Conservation (phyloP, 2,113 vertebrate genomes). For the Xiphophorus couchianus region DNA sequence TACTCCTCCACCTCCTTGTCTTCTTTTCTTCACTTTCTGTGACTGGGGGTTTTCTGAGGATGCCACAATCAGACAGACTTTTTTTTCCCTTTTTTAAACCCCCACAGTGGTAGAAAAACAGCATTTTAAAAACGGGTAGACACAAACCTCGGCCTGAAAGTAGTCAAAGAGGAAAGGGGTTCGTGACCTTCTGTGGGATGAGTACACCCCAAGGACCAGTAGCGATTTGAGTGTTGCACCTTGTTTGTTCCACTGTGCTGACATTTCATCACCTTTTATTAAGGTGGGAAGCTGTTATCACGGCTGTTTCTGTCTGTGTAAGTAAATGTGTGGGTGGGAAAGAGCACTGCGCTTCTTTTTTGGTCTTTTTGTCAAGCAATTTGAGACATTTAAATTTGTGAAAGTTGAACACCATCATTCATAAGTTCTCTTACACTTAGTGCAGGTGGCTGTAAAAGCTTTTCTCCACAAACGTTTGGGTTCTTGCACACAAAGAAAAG, state of each 20-base stretch:
- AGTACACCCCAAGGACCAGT: not conserved
- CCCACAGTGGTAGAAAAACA: not conserved
- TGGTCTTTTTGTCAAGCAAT: not conserved
- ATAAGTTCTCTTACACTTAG: not conserved
- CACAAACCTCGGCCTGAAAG: not conserved
- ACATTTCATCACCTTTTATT: constrained; percentile 16
- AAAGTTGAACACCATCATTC: not conserved
- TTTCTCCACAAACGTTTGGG: too few species aligned
- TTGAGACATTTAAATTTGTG: not conserved
- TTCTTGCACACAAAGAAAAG: not conserved
- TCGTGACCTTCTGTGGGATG: not conserved
- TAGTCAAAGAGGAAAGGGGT: not conserved
- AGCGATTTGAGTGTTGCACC: not conserved
- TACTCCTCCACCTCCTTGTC: constrained; percentile 41
- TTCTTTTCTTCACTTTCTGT: constrained; percentile 22
- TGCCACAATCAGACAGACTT: constrained; percentile 9
- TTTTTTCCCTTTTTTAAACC: not conserved
- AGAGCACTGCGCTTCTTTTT: not conserved
- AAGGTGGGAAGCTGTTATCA: not conserved
- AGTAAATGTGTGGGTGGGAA: constrained; percentile 5
- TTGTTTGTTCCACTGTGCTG: not conserved
- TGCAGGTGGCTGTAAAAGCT: too few species aligned
- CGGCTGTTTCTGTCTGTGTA: constrained; percentile 2
- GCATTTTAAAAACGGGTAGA: not conserved
- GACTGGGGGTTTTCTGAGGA: constrained; percentile 30